phyloP scores from a whole-genome alignment of 2,888 invertebrate species.

The Sminthurides aquaticus region DNA sequence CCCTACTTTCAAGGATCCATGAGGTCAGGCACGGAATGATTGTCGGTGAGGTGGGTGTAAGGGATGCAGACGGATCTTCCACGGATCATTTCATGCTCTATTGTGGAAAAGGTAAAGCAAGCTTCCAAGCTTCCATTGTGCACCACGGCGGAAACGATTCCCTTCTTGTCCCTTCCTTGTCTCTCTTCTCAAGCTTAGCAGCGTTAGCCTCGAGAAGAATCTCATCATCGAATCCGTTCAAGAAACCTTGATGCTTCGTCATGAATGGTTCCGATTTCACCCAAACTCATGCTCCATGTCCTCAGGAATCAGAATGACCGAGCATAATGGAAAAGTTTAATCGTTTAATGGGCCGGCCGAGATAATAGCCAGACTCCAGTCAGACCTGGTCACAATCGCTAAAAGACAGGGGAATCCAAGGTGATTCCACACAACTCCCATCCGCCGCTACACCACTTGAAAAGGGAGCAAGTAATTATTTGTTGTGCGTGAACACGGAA shows the following conservation, averaged over 20 bases:
- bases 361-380: neutral
- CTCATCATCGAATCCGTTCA: neutral
- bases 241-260: no score
- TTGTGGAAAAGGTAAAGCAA: neutral
- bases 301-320: neutral
- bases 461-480: neutral
- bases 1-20: no score
- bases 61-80: neutral
- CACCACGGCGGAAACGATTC: neutral
- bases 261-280: neutral
- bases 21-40: neutral
- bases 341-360: conserved; percentile 2
- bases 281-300: no score
- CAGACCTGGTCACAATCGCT: no score
- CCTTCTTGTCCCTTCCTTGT: neutral
- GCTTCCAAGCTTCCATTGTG: neutral
- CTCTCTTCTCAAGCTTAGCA: neutral
- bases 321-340: conserved; percentile 4
- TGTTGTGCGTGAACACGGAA: neutral
- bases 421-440: no score
- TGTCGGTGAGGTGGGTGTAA: neutral
- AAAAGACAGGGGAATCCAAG: no score
- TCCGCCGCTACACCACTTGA: neutral
- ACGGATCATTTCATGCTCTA: neutral
- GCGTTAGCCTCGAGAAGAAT: no score